Base-by-base conservation (phyloP, 2,113 vertebrate genomes). In the Oryctolagus cuniculus region DNA sequence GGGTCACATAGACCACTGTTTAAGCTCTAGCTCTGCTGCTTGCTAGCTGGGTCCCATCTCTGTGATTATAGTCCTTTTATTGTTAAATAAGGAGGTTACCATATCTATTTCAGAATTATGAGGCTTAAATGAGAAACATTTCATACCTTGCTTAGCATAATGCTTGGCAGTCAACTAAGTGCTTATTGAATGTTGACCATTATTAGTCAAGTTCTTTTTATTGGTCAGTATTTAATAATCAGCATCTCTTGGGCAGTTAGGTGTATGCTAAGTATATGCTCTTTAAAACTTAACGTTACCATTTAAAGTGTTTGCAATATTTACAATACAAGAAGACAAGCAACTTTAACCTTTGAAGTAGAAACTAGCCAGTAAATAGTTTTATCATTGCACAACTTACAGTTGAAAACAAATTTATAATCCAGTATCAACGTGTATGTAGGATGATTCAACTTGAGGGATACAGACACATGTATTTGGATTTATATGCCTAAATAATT, bases 401-500 rank as follows among this genome's bases (percentile, higher is more conserved):
- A 66, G 12, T 69, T 94, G 70, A 91, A 88, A 25, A 22, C 24
- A 87, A 53, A 89, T 90, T 75, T 73, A 81, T 74, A 85, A 78
- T 87, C 31, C 94, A 27, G 8, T 74, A 70, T 78, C 49, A 77
- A 21, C 8, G 78, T 15, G 36, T 70, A 70, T 38, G 72, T 10
- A 89, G 7, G 22, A 79, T 89, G 66, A 78, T 72, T 66, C 87
- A 64, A 93, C 78, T 93, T 93, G 19, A 80, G 29, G 55, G 16
- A 29, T 81, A 91, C 9, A 34, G 34, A 58, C 29, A 81, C 10
- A 84, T 88, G 9, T 64, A 55, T 94, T 87, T 94, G 10, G 38
- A 88, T 94, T 94, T 82, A 87, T 78, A 67, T 93, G 31, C n/a
- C 34, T 49, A 81, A 73, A 87, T 21, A 87, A 61, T 95, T 6